Evolutionary conservation across 64 coral and sea anemone genomes (phyloP).

Genomic region (Dendronephthya gigantea): DNA sequence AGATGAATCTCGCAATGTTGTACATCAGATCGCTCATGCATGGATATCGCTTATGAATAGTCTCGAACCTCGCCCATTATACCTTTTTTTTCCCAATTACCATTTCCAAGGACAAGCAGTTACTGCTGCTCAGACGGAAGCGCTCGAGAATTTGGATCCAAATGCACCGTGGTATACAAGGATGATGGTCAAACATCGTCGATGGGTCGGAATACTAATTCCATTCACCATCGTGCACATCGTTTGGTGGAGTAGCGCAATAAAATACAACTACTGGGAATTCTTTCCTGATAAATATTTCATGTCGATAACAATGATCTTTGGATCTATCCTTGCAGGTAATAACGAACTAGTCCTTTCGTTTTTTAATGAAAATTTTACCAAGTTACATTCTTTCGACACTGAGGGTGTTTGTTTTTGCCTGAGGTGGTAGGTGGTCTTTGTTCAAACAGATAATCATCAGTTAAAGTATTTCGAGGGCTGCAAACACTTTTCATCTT

Average conservation of each 20-base stretch:
- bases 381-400: no score
- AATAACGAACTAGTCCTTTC: no score
- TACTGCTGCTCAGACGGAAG: constrained; percentile 40
- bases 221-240: constrained; percentile 54
- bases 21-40: no score
- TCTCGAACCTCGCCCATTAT: no score
- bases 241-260: constrained; percentile 57
- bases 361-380: no score
- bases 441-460: no score
- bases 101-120: constrained; percentile 48
- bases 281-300: constrained; percentile 64
- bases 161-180: constrained; percentile 51
- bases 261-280: constrained; percentile 48
- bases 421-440: no score
- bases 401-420: no score
- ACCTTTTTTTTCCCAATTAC: no score
- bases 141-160: constrained; percentile 27
- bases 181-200: constrained; percentile 44
- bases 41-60: no score
- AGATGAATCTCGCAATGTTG: neutral
- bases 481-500: no score
- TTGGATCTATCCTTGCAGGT: constrained; percentile 86
- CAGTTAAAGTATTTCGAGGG: no score
- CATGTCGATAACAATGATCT: constrained; percentile 81
- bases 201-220: constrained; percentile 49